Base-by-base conservation (phyloP, 35 echinoderm and acorn worm genomes). In the Antedon bifida region DNA sequence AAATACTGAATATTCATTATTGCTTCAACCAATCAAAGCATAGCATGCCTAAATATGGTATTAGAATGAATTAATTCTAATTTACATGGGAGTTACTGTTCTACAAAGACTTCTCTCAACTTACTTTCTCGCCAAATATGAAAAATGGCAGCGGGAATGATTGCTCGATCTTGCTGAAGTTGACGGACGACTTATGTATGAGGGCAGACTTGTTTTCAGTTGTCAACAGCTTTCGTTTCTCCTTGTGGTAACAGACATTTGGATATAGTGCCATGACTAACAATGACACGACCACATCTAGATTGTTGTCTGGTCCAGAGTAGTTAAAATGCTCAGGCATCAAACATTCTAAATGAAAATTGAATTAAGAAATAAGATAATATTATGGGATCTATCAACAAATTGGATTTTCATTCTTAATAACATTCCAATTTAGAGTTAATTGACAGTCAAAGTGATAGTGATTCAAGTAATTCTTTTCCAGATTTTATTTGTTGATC, bases 161-260 rank as follows among this genome's bases (percentile, higher is more conserved):
- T 91, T 99, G 95, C 0, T 99, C 95, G 83, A 92, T 93, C 56
- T 99, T 99, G 95, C 91, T 93, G 82, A 85, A 99, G 80, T 99
- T 99, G 78, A 99, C 91, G 11, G 95, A 99, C 0, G 87, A 87
- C 64, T 99, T 99, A 79, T 99, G 95, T 56, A 99, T 99, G 74
- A 99, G 95, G 14, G 95, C 95, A 0, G 91, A 74, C 79, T 89
- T 92, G 85, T 92, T 92, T 85, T 99, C 95, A 30, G 91, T 99
- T 34, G 95, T 99, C 30, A 99, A 78, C 23, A 99, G 82, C 45
- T 93, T 99, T 19, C 95, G 84, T 79, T 99, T 93, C 75, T 99
- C 91, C 77, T 93, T 92, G 82, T 92, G 90, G 39, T 81, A 90
- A 77, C 90, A 92, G 5, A 92, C 88, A 82, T 99, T 99, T 46